A percentile compares a stretch with the other conserved stretches of the same genome.
Evolutionary conservation across 2,888 invertebrate genomes (phyloP).

Genomic region (Incurvaria masculella): DNA sequence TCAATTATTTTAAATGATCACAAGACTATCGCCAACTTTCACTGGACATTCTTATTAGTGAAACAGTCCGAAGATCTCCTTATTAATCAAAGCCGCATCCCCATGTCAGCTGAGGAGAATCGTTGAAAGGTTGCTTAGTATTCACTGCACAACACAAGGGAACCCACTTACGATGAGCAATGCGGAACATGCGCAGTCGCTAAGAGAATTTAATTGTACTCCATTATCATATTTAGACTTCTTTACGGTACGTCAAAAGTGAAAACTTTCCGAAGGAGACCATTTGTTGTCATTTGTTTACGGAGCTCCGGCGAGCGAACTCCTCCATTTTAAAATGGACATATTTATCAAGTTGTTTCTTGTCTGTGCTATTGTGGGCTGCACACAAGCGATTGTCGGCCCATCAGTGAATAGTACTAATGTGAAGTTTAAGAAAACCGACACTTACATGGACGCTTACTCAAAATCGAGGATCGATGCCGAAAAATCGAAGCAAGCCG

Average conservation of each 20-base stretch:
- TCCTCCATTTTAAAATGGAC: slow-evolving; percentile 11
- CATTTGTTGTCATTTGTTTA: slow-evolving; percentile 46
- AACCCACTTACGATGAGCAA: slow-evolving; percentile 52
- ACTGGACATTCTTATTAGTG: not conserved
- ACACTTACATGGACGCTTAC: slow-evolving; percentile 65
- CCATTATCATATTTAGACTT: slow-evolving; percentile 57
- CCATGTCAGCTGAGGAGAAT: not conserved
- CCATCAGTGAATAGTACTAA: slow-evolving; percentile 34
- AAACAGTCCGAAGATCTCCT: not conserved
- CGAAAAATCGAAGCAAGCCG: slow-evolving; percentile 44
- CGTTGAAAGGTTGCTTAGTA: slow-evolving; percentile 29
- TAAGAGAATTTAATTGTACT: slow-evolving; percentile 54
- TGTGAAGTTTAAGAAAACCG: slow-evolving; percentile 33
- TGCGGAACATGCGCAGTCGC: slow-evolving; percentile 49
- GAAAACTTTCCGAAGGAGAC: slow-evolving; percentile 47
- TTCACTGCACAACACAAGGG: slow-evolving; percentile 31
- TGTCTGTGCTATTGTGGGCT: slow-evolving; percentile 23
- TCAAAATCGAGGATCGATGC: slow-evolving; percentile 53
- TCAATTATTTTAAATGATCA: not conserved
- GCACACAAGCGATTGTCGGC: slow-evolving; percentile 39
- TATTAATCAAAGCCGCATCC: not conserved
- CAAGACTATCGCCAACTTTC: too few species aligned
- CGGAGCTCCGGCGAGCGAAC: slow-evolving; percentile 48
- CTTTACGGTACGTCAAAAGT: slow-evolving; percentile 56
- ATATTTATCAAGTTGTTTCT: not conserved